Conservation (phyloP, 1,140 invertebrate species). For the Rhagoletis pomonella region DNA sequence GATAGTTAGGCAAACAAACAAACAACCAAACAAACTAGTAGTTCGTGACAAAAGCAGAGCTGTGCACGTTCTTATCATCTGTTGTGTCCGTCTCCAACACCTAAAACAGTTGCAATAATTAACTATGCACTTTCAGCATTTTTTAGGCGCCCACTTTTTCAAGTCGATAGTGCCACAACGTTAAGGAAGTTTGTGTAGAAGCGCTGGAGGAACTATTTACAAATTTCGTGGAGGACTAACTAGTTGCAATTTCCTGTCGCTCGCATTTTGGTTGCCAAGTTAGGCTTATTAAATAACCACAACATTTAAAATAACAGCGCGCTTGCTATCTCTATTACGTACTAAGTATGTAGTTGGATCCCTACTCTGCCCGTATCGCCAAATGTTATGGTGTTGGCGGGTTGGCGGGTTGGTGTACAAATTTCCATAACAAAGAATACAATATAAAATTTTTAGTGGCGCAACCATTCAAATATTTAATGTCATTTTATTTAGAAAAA, state of each 20-base stretch:
- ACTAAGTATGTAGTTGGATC: background rate
- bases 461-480: constrained; percentile 1
- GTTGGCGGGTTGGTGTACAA: background rate
- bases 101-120: constrained; percentile 34
- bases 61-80: constrained; percentile 32
- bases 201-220: background rate
- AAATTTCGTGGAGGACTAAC: background rate
- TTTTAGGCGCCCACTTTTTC: constrained; percentile 18
- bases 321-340: background rate
- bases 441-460: constrained; percentile 16
- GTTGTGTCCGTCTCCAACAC: background rate
- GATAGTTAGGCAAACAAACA: background rate
- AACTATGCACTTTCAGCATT: constrained; percentile 40
- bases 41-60: background rate
- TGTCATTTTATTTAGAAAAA: constrained; percentile 8
- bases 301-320: constrained; percentile 31
- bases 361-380: background rate
- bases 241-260: background rate
- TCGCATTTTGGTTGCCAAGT: constrained; percentile 17
- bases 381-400: background rate
- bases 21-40: no score
- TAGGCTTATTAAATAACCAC: constrained; percentile 41
- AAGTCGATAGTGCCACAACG: constrained; percentile 6
- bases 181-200: background rate
- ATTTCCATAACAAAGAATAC: background rate